These are phyloP conservation scores for Dendrophyllia cribrosa DNA, from an alignment of 64 coral and sea anemone species.

Conservation along the genomic window DNA sequence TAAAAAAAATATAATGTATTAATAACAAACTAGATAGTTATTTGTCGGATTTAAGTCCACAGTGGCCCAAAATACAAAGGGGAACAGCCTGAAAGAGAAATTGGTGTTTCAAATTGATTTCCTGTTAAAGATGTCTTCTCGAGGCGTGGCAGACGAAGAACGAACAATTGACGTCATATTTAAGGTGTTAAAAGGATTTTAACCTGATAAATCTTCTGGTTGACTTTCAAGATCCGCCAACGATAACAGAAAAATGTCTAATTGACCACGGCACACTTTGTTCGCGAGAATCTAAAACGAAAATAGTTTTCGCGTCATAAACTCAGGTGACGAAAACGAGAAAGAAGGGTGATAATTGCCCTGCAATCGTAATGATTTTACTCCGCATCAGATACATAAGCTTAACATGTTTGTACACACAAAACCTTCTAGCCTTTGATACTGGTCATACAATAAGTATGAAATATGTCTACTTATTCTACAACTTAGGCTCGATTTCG, in stretches of 20 bases:
- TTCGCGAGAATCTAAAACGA: background rate
- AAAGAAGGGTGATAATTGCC: too few species aligned
- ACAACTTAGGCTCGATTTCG: too few species aligned
- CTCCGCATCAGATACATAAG: too few species aligned
- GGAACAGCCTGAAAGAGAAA: background rate
- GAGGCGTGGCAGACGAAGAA: conserved; percentile 20
- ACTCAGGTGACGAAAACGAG: background rate
- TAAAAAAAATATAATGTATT: too few species aligned
- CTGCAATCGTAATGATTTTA: too few species aligned
- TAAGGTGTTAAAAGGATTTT: conserved; percentile 21
- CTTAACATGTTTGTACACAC: too few species aligned
- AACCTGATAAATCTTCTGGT: background rate
- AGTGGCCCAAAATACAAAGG: background rate
- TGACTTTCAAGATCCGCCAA: conserved; percentile 10
- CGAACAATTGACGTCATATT: conserved; percentile 7
- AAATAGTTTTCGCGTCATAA: background rate
- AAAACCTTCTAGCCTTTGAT: too few species aligned
- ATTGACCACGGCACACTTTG: background rate
- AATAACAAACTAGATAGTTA: too few species aligned
- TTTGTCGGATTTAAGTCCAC: too few species aligned
- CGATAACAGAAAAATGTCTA: background rate
- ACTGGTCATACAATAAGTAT: too few species aligned
- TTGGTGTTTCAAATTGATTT: background rate
- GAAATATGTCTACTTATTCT: too few species aligned
- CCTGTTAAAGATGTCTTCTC: conserved; percentile 2